Base-by-base conservation (phyloP, 2,113 vertebrate genomes). In the Oreamnos americanus region DNA sequence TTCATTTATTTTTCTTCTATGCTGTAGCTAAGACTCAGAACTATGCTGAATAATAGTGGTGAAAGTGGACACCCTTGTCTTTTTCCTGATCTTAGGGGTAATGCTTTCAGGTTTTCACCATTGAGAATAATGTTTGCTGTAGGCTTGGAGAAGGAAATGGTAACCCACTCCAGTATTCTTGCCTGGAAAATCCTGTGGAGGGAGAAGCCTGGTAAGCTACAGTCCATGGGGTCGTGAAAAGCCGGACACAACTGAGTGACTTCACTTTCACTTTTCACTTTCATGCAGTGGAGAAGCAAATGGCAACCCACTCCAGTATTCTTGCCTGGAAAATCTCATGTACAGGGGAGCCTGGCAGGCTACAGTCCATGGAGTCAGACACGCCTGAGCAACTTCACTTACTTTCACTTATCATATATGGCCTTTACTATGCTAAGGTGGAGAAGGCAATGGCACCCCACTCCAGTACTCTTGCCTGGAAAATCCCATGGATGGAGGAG, bases 201-300 rank as follows among this genome's bases (percentile, higher is more conserved):
- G 0, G 62, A n/a, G 62, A n/a, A 64, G 33, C 7, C 62, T 64
- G 16, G 30, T 9, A 9, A 16, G 62, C 62, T 64, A 19, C 33
- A 64, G 62, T 64, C 33, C 62, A n/a, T 64, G 62, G 62, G 30
- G 15, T 64, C 7, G 0, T 16, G 16, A 64, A 64, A 16, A 64
- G 30, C 17, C 0, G 0, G 30, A n/a, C 62, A 64, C 7, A 1
- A n/a, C 15, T 64, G 30, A 64, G 1, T 0, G 1, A 16, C 60
- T 64, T 64, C 60, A 64, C 3, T n/a, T 17, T 53, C 51, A 53
- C 51, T 53, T 53, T 53, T 53, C 51, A 53, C 51, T 53, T 16
- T 53, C 51, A 53, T 53, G 15, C 51, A 53, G 51, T 53, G 62
- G 62, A 67, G 33, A 67, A 19, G 33, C 16, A 67, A 36, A 36